Base-by-base conservation (phyloP, 2,888 invertebrate species). In the Zeuzera pyrina region DNA sequence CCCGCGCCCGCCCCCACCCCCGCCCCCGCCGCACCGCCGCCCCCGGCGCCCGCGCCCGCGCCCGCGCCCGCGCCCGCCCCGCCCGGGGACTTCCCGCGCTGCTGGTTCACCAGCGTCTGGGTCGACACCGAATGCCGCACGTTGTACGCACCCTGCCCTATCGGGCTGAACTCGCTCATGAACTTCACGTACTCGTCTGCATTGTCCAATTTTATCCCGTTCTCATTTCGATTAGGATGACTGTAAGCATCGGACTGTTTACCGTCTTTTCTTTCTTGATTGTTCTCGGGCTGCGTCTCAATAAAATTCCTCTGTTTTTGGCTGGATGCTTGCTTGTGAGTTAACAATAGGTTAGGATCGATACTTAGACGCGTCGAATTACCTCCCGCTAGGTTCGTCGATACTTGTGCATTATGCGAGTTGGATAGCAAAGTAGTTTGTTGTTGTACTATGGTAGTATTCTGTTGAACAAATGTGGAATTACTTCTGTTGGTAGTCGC, bases 11-110 rank as follows among this genome's bases (percentile, higher is more conserved):
- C 23, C 57, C 54, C 15, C 63, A 46, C 34, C 90, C 91, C 35
- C 89, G 79, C 8, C 94, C 93, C 67, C 93, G 93, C 55, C 91
- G 91, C 1, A 94, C 94, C 0, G 94, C 94, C 0, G 94, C 94
- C 54, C 94, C 94, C 0, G 93, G 93, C 3, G 93, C 93, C 93
- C 0, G 93, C 93, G 25, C 67, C 67, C 38, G 64, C 52, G n/a
- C n/a, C n/a, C 11, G 66, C 65, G 4, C 61, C 57, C 23, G 49
- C 58, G 10, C 55, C 64, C 29, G 47, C 55, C 7, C 47, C 48
- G 11, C 12, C 30, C 47, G 86, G 61, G 2, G 67, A 67, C 41
- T 63, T 64, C 25, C 56, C 52, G 10, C 54, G 37, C 37, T 42
- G 51, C 33, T 54, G 55, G 25, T 53, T 86, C 24, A 84, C 85